Conservation (phyloP, 2,797 vertebrate species). For the Anguilla marmorata region DNA sequence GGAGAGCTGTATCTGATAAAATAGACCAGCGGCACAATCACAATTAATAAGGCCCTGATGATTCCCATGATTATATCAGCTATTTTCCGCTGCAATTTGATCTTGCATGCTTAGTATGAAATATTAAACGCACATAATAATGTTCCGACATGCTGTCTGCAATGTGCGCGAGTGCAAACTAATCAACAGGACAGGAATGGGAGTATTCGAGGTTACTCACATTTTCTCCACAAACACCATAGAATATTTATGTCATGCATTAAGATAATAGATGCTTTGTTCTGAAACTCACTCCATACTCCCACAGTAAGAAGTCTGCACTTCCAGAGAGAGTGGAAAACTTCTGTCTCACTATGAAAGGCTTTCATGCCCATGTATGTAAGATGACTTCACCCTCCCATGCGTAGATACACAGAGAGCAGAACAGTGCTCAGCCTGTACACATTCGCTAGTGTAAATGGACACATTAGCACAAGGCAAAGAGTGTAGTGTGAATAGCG, state of each 20-base stretch:
- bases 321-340: slow-evolving; percentile 39
- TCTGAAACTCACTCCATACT: background rate
- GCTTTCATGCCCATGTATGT: slow-evolving; percentile 36
- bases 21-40: background rate
- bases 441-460: background rate
- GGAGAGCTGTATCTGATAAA: background rate
- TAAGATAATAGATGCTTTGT: background rate
- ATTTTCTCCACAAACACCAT: background rate
- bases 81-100: background rate
- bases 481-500: too few relatives aligned
- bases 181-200: background rate
- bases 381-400: slow-evolving; percentile 23
- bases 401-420: slow-evolving; percentile 35
- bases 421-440: slow-evolving; percentile 30
- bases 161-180: background rate
- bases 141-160: slow-evolving; percentile 11
- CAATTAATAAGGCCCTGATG: background rate
- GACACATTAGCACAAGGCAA: too few relatives aligned
- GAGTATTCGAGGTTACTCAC: background rate
- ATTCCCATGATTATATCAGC: background rate
- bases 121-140: slow-evolving; percentile 22
- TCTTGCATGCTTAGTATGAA: background rate
- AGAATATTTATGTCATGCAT: background rate
- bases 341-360: slow-evolving; percentile 41
- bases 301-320: slow-evolving; percentile 35